phyloP scores from a whole-genome alignment of 2,113 vertebrate genomes.

The Labrus mixtus region DNA sequence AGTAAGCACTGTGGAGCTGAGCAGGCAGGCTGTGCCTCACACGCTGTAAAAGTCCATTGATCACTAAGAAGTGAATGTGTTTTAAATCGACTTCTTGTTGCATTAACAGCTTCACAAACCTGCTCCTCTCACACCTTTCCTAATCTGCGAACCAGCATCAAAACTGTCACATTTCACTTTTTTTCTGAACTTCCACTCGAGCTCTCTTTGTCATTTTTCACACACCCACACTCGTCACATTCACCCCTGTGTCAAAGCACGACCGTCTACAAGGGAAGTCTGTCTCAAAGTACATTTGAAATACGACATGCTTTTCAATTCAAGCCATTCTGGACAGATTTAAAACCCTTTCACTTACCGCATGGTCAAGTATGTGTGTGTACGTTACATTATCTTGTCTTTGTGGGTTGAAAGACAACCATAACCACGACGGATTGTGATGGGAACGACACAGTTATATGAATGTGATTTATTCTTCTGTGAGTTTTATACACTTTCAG shows the following conservation, averaged over 20 bases:
- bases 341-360: background rate
- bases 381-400: background rate
- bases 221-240: background rate
- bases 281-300: background rate
- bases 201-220: background rate
- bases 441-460: background rate
- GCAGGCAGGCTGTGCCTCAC: background rate
- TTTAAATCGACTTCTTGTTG: background rate
- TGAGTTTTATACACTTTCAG: slow-evolving; percentile 16
- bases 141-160: too few relatives aligned
- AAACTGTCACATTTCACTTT: background rate
- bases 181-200: background rate
- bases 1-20: background rate
- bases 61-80: background rate
- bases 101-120: background rate
- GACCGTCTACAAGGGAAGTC: background rate
- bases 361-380: background rate
- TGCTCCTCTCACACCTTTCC: background rate
- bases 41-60: background rate
- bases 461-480: background rate
- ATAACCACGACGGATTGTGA: too few relatives aligned
- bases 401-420: background rate
- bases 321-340: background rate
- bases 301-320: background rate
- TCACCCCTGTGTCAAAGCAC: background rate